Conservation (phyloP, 2,113 vertebrate genomes). For the Oncorhynchus nerka region DNA sequence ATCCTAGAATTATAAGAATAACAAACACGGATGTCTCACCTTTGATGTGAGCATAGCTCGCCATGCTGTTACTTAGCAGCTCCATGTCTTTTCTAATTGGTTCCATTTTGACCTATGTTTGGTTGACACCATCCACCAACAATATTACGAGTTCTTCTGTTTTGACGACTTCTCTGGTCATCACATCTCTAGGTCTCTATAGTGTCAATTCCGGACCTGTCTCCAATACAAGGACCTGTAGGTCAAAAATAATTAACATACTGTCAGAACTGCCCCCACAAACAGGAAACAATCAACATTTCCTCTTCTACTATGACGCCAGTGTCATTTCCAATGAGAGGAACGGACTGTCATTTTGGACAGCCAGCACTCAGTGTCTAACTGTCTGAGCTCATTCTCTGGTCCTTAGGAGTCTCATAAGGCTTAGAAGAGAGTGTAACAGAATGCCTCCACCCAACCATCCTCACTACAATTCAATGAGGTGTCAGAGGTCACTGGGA, state of each 20-base stretch:
- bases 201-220: not conserved
- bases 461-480: not conserved
- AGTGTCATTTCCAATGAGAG: not conserved
- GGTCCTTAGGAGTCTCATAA: not conserved
- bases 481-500: not conserved
- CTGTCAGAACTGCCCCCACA: not conserved
- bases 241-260: not conserved
- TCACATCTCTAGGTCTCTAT: slow-evolving; percentile 26
- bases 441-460: not conserved
- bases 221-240: not conserved
- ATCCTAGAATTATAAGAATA: not conserved
- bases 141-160: not conserved
- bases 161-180: not conserved
- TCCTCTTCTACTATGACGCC: not conserved
- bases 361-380: not conserved
- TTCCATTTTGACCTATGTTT: slow-evolving; percentile 72
- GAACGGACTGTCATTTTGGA: not conserved
- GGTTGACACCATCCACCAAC: slow-evolving; percentile 2
- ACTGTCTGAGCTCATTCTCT: not conserved
- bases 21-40: slow-evolving; percentile 64
- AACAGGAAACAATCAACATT: not conserved
- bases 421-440: not conserved
- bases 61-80: slow-evolving; percentile 94
- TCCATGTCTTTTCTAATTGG: slow-evolving; percentile 85
- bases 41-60: slow-evolving; percentile 88